phyloP scores from a whole-genome alignment of 2,888 invertebrate species.

The Thereva unica region DNA sequence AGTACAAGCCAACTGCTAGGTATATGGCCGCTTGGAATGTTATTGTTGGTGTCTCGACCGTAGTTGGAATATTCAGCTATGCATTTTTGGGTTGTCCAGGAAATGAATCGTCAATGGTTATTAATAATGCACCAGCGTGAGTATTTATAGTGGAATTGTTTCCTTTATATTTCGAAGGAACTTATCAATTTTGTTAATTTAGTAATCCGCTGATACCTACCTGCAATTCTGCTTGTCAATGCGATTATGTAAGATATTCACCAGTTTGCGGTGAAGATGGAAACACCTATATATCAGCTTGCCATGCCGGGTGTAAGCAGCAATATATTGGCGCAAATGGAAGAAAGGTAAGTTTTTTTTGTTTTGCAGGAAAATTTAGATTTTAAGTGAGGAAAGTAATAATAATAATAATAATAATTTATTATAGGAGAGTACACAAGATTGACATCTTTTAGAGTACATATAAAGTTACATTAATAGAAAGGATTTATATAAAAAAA shows the following conservation, averaged over 20 bases:
- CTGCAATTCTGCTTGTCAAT: slow-evolving; percentile 70
- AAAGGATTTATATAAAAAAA: no score
- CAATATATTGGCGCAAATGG: slow-evolving; percentile 56
- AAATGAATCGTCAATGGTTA: slow-evolving; percentile 61
- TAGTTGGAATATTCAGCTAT: slow-evolving; percentile 67
- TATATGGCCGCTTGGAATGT: slow-evolving; percentile 73
- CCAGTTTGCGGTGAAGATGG: slow-evolving; percentile 72
- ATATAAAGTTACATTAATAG: no score
- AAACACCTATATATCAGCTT: slow-evolving; percentile 75
- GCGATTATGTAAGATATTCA: slow-evolving; percentile 72
- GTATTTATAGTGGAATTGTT: no score
- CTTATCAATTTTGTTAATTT: not conserved
- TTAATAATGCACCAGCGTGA: slow-evolving; percentile 52
- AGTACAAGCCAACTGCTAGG: slow-evolving; percentile 68
- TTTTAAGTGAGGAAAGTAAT: no score
- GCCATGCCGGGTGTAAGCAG: slow-evolving; percentile 74
- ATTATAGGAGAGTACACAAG: no score
- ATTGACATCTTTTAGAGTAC: no score
- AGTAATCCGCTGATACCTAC: slow-evolving; percentile 45
- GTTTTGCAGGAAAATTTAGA: not conserved
- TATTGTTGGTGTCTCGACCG: slow-evolving; percentile 66
- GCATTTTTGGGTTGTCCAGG: slow-evolving; percentile 69
- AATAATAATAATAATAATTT: no score
- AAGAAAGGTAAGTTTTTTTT: slow-evolving; percentile 56
- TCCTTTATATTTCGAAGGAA: slow-evolving; percentile 25